phyloP scores from a whole-genome alignment of 2,797 vertebrate species.

The Peromyscus attwateri region DNA sequence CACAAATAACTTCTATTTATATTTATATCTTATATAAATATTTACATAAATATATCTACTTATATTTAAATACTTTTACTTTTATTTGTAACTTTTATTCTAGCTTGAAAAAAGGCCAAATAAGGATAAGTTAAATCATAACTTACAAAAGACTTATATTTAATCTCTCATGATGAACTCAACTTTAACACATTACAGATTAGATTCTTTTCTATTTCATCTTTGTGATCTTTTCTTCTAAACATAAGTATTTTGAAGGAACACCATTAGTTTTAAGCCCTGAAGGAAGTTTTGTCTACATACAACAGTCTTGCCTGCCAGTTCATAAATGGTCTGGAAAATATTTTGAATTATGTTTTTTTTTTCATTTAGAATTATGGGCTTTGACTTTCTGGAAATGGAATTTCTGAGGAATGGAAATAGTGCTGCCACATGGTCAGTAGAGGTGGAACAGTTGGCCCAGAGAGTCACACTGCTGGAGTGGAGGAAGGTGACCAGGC shows the following conservation, averaged over 20 bases:
- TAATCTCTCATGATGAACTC: slow-evolving; percentile 5
- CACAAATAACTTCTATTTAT: background rate
- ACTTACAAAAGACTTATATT: background rate
- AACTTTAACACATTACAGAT: background rate
- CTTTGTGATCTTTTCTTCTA: slow-evolving; percentile 28
- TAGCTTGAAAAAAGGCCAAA: slow-evolving; percentile 9
- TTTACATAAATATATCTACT: background rate
- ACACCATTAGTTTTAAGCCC: slow-evolving; percentile 23
- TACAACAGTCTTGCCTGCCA: background rate
- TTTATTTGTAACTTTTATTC: background rate
- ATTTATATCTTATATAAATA: background rate
- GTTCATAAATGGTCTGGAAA: slow-evolving; percentile 59
- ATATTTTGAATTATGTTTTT: background rate
- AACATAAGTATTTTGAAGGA: slow-evolving; percentile 16
- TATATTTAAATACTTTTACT: background rate
- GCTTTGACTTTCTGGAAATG: slow-evolving; percentile 41
- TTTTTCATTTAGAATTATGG: slow-evolving; percentile 18
- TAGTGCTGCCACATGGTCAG: background rate
- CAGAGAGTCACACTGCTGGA: background rate
- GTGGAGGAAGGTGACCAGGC: background rate
- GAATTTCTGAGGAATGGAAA: slow-evolving; percentile 32
- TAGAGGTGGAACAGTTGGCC: background rate
- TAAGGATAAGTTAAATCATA: background rate
- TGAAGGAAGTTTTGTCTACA: background rate
- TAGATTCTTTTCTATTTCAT: slow-evolving; percentile 39